Evolutionary conservation across 1,140 invertebrate species (phyloP), one percentile per base, ranked within the genome.

Genomic region (Drosophila quadrilineata): DNA sequence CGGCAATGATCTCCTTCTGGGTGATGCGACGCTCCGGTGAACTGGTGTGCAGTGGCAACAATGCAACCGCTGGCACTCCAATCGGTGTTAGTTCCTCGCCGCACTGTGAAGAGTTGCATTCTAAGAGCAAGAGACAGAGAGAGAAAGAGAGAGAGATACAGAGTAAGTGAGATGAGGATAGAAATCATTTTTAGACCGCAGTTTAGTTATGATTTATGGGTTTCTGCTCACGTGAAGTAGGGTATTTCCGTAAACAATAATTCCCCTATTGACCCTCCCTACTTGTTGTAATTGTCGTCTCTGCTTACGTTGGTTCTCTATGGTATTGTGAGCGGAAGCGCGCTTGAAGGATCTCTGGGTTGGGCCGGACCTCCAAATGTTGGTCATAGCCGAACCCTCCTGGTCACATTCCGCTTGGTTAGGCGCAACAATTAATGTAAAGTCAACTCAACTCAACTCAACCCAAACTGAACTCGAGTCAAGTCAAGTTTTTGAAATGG

Each of bases 1-100:
- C 89, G 35, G 89, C 89, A 33, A 90, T 88, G 52, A 90, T 90
- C 77, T 90, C 89, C 64, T 90, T 90, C 58, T 89, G 88, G 50
- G 88, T 89, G 31, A 90, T 87, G 33, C 88, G 87, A 8, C 87
- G 84, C 72, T 90, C 88, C 17, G 88, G 88, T 56, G 89, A 90
- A 28, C 73, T 89, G 38, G 86, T 87, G 40, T 89, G 84, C 38
- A 90, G 38, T 2, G 89, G 88, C 35, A 90, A 35, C 26, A 90
- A 40, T 45, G 88, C 85, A 50, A 89, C 88, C 1, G 88, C 80
- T 6, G 89, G 87, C 17, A 89, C 87, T 17, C 75, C 72, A 3
- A 89, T 66, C 3, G 84, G 74, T 33, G 75, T 73, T 17, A 88
- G 54, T 43, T 89, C 86, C 56, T 89, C 88, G 33, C 66, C 71